Evolutionary conservation across 2,113 vertebrate genomes (phyloP), one percentile per base, ranked within the genome.

Genomic region (Sylvilagus bachmani): DNA sequence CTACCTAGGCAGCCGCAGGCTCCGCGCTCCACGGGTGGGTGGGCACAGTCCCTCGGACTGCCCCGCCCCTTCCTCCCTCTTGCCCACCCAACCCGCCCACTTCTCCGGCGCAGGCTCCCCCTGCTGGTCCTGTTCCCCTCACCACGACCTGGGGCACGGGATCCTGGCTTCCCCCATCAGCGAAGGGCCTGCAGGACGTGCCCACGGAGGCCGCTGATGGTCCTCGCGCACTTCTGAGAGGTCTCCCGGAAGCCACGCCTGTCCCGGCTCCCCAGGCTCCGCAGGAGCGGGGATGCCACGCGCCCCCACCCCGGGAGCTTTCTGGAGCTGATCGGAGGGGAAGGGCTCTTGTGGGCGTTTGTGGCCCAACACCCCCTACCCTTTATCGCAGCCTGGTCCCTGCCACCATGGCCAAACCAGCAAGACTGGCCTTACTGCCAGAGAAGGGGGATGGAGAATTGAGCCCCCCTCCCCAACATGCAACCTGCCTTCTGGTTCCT

Each of bases 291-390:
- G 95, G 93, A 17, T 97, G 97, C 67, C 82, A 0, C 58, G 74
- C 96, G 87, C 25, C 97, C 79, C 93, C 25, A 96, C 79, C 93
- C 97, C 83, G 95, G 89, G 77, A 74, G 85, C 86, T 95, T 96
- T 51, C 97, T 97, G 71, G 92, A 96, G 53, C 94, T 27, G 97
- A 96, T 97, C 90, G 98, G 96, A 70, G 19, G 10, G 14, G 36
- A 79, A 86, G 27, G 8, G 16, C 14, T 27, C 31, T 74, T n/a
- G n/a, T 51, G n/a, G 51, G 17, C 3, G 24, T 49, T 31, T 25
- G 67, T 4, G 21, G 27, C 69, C 49, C 6, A 4, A 0, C 3
- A 84, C 82, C 31, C 86, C 62, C 14, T 33, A 22, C 11, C 58
- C 53, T 33, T 21, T 4, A n/a, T 19, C 9, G n/a, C 62, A 33